These are phyloP conservation scores for Loris lydekkerianus DNA, from an alignment of 2,797 vertebrate species.

Conservation along the genomic window DNA sequence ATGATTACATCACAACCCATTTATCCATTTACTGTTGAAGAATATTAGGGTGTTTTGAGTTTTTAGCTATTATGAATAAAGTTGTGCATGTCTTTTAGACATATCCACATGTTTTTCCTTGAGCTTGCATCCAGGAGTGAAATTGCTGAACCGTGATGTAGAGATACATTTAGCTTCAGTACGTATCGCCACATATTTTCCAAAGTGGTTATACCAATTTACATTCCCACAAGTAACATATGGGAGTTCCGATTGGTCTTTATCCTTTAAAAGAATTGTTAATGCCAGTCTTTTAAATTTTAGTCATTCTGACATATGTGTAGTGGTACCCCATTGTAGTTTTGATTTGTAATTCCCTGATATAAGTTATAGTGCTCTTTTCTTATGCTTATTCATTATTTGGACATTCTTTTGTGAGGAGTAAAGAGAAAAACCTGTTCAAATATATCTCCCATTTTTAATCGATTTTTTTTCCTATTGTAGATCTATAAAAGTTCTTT, in stretches of 20 bases:
- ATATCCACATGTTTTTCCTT: neutral
- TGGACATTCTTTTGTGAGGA: neutral
- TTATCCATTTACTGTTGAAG: neutral
- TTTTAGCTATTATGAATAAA: neutral
- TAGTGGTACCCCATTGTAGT: neutral
- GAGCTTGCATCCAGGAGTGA: neutral
- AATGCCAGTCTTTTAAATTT: slow-evolving; percentile 5
- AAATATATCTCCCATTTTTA: slow-evolving; percentile 35
- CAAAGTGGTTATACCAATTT: neutral
- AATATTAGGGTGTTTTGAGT: neutral
- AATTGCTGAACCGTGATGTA: neutral
- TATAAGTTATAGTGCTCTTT: slow-evolving; percentile 5
- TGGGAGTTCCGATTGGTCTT: neutral
- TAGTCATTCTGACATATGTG: neutral
- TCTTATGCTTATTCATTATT: neutral
- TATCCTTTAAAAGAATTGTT: neutral
- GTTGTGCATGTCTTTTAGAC: neutral
- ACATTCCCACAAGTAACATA: neutral
- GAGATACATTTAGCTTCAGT: neutral
- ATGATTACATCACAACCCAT: neutral
- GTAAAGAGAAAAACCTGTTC: neutral
- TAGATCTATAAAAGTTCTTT: slow-evolving; percentile 10
- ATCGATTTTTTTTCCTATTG: neutral
- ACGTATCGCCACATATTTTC: slow-evolving; percentile 28
- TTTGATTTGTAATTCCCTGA: slow-evolving; percentile 27